Evolutionary conservation across 1,140 invertebrate species (phyloP), one percentile per base, ranked within the genome.

Genomic region (Aricia agestis): DNA sequence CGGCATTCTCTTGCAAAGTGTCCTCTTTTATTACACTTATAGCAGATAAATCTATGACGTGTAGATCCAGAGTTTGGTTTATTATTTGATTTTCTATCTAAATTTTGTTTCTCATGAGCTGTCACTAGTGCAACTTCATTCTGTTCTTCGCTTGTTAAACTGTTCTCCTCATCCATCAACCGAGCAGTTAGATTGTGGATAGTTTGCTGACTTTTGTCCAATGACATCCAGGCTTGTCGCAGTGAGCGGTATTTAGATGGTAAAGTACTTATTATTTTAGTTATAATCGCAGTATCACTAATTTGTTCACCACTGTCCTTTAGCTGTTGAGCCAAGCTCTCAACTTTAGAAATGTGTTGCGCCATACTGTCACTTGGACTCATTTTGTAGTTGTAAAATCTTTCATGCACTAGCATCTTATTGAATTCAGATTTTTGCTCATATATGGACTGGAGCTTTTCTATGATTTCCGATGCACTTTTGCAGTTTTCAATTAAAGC

Each of bases 131-230:
- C 77, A 66, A 83, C 80, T 65, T 72, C 72, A 45, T 66, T 31
- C 66, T 45, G 70, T 25, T 25, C 25, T 25, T 25, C 25, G 25
- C 25, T 25, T 25, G 25, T 25, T n/a, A 87, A 65, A 71, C 75
- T 84, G 3, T 79, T 78, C 71, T 91, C 86, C 70, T 89, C 83
- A 75, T 86, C 83, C n/a, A 90, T 31, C 18, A 87, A 75, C 9
- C 85, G 74, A 31, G 80, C 74, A 13, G 86, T 86, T 9, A 89
- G 59, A 71, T 89, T 87, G n/a, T 65, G 7, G n/a, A 70, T 57
- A 18, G 82, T 88, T 76, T 90, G 84, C 70, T 81, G 79, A 7
- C 72, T 72, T 42, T 78, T 72, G 78, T 84, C 82, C 15, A 89
- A 31, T 59, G 82, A 89, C 57, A 86, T 70, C 84, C 85, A 87